Percentiles rank a stretch among this genome's conserved stretches.
phyloP scores from a whole-genome alignment of 2,888 invertebrate species.

The Eustalomyia histrio region DNA sequence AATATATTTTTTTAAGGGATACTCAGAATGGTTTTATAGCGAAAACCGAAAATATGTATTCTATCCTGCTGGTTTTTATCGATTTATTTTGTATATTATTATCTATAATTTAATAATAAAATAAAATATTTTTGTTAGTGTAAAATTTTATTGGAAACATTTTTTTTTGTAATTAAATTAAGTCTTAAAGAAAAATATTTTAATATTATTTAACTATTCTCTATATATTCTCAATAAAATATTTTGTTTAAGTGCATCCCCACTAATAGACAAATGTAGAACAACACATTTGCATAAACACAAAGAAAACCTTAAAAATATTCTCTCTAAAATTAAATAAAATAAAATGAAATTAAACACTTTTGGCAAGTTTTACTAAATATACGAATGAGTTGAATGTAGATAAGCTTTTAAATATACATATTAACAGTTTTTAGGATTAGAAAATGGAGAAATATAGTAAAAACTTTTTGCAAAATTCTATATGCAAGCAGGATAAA shows the following conservation, averaged over 20 bases:
- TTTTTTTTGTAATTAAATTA: no score
- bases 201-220: no score
- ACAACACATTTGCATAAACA: background rate
- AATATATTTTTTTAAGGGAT: no score
- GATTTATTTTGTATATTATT: no score
- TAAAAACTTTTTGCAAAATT: background rate
- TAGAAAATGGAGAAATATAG: background rate
- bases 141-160: no score
- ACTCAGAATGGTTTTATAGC: no score
- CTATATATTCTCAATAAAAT: no score
- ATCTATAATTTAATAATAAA: no score
- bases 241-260: conserved; percentile 10
- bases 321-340: conserved; percentile 34
- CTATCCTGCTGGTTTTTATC: no score
- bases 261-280: background rate
- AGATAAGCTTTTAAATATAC: conserved; percentile 30
- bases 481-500: background rate
- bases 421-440: conserved; percentile 21
- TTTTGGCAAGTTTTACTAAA: conserved; percentile 25
- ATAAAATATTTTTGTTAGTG: no score
- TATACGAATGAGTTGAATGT: background rate
- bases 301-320: background rate
- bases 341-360: conserved; percentile 51
- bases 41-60: no score
- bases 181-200: no score